phyloP scores from a whole-genome alignment of 2,888 invertebrate genomes.

The Apeira syringaria region DNA sequence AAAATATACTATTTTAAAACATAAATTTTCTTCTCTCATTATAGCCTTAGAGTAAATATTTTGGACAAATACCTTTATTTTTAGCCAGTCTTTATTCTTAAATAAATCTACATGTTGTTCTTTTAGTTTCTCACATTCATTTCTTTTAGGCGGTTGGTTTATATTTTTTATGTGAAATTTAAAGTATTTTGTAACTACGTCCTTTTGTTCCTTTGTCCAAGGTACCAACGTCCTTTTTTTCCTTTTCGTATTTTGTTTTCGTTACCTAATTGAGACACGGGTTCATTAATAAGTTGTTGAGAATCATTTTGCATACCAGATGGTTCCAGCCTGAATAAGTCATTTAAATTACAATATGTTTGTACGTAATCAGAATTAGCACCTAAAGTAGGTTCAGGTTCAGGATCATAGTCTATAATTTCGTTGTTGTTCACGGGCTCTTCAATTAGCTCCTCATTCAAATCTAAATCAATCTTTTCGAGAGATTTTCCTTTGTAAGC shows the following conservation, averaged over 20 bases:
- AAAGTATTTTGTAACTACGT: conserved; percentile 26
- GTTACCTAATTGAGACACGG: too few species aligned
- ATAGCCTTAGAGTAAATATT: conserved; percentile 14
- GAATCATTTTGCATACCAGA: conserved; percentile 2
- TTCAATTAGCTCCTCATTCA: conserved; percentile 34
- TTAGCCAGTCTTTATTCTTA: conserved; percentile 29
- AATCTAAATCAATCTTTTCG: conserved; percentile 29
- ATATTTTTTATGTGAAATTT: conserved; percentile 18
- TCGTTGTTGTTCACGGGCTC: conserved; percentile 21
- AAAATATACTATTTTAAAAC: too few species aligned
- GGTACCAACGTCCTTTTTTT: conserved; percentile 24
- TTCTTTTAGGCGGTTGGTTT: conserved; percentile 27
- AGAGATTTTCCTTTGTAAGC: background rate
- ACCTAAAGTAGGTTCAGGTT: background rate
- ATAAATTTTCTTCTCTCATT: too few species aligned
- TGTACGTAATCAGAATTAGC: background rate
- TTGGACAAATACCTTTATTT: conserved; percentile 30
- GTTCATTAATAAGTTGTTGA: background rate
- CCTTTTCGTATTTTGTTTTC: too few species aligned
- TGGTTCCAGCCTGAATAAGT: background rate
- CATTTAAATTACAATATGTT: background rate
- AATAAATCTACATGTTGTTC: conserved; percentile 8
- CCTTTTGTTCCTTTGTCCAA: conserved; percentile 36
- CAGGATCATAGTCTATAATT: conserved; percentile 5
- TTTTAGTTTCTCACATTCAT: background rate